Base-by-base conservation (phyloP, 2,797 vertebrate species). In the Typhlichthys eigenmanni region DNA sequence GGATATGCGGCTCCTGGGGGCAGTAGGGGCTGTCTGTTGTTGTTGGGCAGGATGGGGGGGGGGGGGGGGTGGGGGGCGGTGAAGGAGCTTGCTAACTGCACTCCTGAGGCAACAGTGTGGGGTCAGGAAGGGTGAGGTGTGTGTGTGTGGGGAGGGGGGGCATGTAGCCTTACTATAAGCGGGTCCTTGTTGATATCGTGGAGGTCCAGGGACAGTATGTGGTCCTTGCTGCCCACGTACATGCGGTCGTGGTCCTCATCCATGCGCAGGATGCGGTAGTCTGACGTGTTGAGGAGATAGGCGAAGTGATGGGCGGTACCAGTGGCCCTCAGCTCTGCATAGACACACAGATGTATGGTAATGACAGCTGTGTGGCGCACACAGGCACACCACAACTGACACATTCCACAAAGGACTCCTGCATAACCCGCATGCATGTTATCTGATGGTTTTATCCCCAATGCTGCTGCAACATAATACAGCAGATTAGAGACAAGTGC, bases 211-310 rank as follows among this genome's bases (percentile, higher is more conserved):
- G 97, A 98, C 60, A 99, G 92, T 83, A 98, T 92, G 13, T 96
- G 96, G 88, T 98, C 96, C 89, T 98, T 98, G 93, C 95, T 96
- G 76, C 97, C 97, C 73, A 98, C 93, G 0, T 98, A 99, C 97
- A 98, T 97, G 58, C 97, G 96, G 86, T 99, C 97, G 0, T 98
- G 95, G 90, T 99, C 97, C 77, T 99, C 97, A 4, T 98, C 97
- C 92, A 98, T 98, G 46, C 98, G 93, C 72, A 99, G 89, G 88
- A 99, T 98, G 45, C 95, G 92, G 85, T 95, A 99, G 85, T 98
- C 96, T 0, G 95, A 94, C 0, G 95, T 96, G 89, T 98, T 98
- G 78, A 98, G 92, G 79, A 97, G 91, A 89, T 95, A 98, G 83
- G 95, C 95, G 76, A 98, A 97, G 90, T 98, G 95, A 86, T 98